Base-by-base conservation (phyloP, 2,797 vertebrate genomes). In the Paramormyrops hopkinsi region DNA sequence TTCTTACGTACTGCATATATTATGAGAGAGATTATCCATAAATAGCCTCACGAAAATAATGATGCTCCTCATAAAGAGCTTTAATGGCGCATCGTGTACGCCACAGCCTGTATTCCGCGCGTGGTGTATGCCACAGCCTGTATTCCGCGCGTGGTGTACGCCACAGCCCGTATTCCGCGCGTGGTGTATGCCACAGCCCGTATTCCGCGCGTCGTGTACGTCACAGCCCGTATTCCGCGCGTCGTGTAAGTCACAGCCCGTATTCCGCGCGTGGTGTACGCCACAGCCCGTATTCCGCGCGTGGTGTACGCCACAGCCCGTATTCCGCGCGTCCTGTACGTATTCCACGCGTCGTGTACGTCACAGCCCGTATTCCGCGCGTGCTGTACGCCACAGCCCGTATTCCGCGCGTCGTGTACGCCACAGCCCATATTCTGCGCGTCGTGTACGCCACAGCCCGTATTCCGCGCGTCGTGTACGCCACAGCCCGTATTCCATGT, bases 41-140 rank as follows among this genome's bases (percentile, higher is more conserved):
- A 76, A 65, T 65, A 76, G 69, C 29, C 69, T 76, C 69, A 76
- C 1, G 33, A 76, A 37, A 76, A 41, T 76, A 76, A 76, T 76
- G 8, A 12, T 25, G 59, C 6, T 82, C 76, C 37, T 44, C 29
- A 76, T 76, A 76, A 41, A 76, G 33, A 37, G 14, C 69, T n/a
- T 83, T 48, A 83, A 22, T 48, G 37, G 73, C 14, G 2, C 2
- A 3, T 3, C 2, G 17, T 6, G 19, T n/a, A 2, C 53, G 0
- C 5, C 19, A 7, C 19, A 41, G 29, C 14, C 4, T 19, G 29
- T 12, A 7, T 29, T 3, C 29, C 8, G 11, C 29, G 0, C n/a
- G 0, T 0, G 0, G 19, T n/a, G 54, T 2, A 7, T 0, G 5
- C 19, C 2, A n/a, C 54, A 56, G 17, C 54, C 56, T 2, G n/a